Conservation (phyloP, 2,888 invertebrate species). For the Ectobius pallidus region DNA sequence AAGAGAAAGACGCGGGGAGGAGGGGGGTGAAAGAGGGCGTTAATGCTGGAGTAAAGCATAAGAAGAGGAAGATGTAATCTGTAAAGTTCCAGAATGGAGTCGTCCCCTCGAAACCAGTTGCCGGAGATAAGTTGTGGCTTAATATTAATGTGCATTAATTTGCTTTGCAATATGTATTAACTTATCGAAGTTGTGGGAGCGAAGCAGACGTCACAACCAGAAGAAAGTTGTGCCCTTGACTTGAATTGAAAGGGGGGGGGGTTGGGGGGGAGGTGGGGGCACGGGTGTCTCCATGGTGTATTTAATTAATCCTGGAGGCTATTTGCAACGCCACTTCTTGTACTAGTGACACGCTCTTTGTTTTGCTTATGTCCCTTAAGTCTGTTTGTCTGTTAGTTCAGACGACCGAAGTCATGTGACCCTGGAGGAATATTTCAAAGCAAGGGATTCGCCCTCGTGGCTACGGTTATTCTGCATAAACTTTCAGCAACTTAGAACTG, state of each 20-base stretch:
- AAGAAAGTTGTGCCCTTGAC: too few species aligned
- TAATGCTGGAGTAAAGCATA: too few species aligned
- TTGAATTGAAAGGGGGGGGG: too few species aligned
- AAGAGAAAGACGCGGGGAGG: too few species aligned
- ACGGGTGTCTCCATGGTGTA: background rate
- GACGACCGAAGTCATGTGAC: background rate
- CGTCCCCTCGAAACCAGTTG: too few species aligned
- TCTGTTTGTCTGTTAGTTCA: background rate
- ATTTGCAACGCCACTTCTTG: slow-evolving; percentile 3
- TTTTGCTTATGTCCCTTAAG: background rate
- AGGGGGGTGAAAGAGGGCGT: too few species aligned
- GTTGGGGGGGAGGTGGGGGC: too few species aligned
- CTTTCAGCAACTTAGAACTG: background rate
- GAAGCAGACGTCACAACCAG: background rate
- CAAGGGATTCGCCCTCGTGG: background rate
- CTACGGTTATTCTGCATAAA: background rate
- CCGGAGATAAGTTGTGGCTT: too few species aligned
- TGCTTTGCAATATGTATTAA: background rate
- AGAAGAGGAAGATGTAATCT: too few species aligned
- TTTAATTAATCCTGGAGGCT: slow-evolving; percentile 15
- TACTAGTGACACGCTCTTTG: background rate
- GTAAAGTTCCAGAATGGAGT: too few species aligned
- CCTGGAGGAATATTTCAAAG: slow-evolving; percentile 11
- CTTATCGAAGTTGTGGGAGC: background rate
- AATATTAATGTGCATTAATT: background rate